A percentile compares a stretch with the other conserved stretches of the same genome.
Evolutionary conservation across 2,113 vertebrate genomes (phyloP).

Genomic region (Brachypodius melanocephalos): DNA sequence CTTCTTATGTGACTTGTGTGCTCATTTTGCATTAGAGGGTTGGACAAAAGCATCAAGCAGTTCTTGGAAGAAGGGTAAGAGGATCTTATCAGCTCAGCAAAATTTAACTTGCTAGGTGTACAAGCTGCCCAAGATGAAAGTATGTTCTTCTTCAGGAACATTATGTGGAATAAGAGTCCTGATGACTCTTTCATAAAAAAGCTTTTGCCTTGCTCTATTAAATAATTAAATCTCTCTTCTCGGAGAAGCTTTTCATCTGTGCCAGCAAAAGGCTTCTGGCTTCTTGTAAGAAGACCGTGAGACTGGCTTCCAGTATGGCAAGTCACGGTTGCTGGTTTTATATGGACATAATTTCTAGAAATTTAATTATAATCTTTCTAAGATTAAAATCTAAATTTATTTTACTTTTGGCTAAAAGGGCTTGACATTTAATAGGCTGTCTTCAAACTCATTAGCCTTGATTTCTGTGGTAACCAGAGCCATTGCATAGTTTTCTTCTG

Average conservation of each 20-base stretch:
- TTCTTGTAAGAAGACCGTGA: neutral
- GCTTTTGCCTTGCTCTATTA: neutral
- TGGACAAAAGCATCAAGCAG: neutral
- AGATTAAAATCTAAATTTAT: conserved; percentile 26
- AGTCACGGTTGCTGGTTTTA: neutral
- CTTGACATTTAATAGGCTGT: neutral
- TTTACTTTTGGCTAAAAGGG: neutral
- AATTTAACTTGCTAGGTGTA: neutral
- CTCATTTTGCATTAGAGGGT: neutral
- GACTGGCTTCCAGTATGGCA: neutral
- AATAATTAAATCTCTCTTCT: conserved; percentile 29
- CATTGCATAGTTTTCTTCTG: neutral
- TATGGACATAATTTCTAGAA: neutral
- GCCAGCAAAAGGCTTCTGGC: neutral
- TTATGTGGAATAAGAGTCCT: neutral
- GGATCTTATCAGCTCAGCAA: neutral
- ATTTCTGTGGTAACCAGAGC: neutral
- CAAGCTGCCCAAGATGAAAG: neutral
- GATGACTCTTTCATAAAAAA: neutral
- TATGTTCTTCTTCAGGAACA: neutral
- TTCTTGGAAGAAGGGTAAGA: neutral
- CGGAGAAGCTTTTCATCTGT: conserved; percentile 10
- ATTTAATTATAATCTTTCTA: neutral
- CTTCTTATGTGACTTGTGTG: neutral
- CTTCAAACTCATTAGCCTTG: neutral